Evolutionary conservation across 2,888 invertebrate genomes (phyloP), one percentile per base, ranked within the genome.

Genomic region (Dolichomitus sp.): DNA sequence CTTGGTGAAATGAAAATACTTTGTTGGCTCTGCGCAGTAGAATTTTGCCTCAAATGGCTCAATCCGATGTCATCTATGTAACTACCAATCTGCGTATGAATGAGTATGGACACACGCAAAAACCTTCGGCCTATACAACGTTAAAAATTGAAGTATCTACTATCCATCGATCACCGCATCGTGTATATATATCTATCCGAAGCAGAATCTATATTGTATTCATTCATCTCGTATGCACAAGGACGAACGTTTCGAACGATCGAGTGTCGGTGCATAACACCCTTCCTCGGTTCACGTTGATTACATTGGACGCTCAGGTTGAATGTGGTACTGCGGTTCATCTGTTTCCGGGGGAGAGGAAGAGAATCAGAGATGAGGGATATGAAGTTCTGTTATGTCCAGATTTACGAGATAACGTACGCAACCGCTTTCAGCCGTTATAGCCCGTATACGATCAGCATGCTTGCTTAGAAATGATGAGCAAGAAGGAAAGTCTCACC

Each of bases 281-380:
- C 54, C 42, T 80, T 33, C 75, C 59, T 77, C 73, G 76, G 72
- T 80, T 77, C 76, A 83, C 80, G 83, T 73, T 83, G 83, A 83
- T 83, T 80, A 69, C 61, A 80, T 76, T 76, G 76, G 73, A 65
- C 54, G 27, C 73, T 42, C 54, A 14, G 37, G 61, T 57, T 57
- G 69, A 48, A 66, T 42, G 69, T 33, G 61, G 54, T 30, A 61
- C 33, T 73, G 76, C 19, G 76, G 76, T 76, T 76, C 72, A 76
- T 83, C 80, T 77, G 73, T 83, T 80, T 77, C 37, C 61, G 73
- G 33, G n/a, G 37, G 63, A 65, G 61, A 57, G 52, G 52, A 19
- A 54, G 17, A 61, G 11, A 45, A 61, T 42, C 12, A 4, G n/a
- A 61, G 61, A 48, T 57, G 69, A 50, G 52, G 17, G 61, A 54